Evolutionary conservation across 2,113 vertebrate species (phyloP), one percentile per base, ranked within the genome.

Genomic region (Irena cyanogastra): DNA sequence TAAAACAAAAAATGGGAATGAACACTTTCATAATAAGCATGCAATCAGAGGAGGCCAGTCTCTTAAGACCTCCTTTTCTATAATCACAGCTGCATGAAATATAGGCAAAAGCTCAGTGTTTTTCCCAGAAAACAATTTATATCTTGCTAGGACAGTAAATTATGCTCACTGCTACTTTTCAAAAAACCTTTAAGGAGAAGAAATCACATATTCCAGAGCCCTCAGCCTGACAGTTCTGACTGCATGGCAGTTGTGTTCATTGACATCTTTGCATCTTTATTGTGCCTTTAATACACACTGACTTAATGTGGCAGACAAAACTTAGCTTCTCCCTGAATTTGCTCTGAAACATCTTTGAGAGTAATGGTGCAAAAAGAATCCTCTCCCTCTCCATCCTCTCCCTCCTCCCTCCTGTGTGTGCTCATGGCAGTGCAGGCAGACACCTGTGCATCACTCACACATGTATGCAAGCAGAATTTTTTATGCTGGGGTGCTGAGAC

Each of bases 81-180:
- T 66, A 86, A 91, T 71, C 71, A 86, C 47, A 95, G 53, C 56
- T 90, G 66, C 82, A 87, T 95, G 59, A 90, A 95, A 83, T 57
- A 89, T 41, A 77, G n/a, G 50, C 70, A 91, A 83, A 81, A 93
- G 64, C 71, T 60, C 52, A 8, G 20, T 57, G 31, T 76, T 94
- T 93, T 94, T 77, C 78, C 82, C 54, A 75, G 82, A 90, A 93
- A 93, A 92, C 27, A 76, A 93, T 88, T 94, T 90, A 30, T 90
- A 45, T 85, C 71, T 81, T 41, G 7, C 54, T 77, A 93, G 71
- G 63, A 87, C 70, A 83, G 52, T 92, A 75, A 94, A 93, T 85
- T 86, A 75, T 54, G 16, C 49, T 95, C 39, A 37, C 59, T 83
- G 69, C 26, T 83, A 71, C 79, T 90, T 96, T 68, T 31, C 26